phyloP scores from a whole-genome alignment of 1,140 invertebrate genomes.

The Calephelis virginiensis region DNA sequence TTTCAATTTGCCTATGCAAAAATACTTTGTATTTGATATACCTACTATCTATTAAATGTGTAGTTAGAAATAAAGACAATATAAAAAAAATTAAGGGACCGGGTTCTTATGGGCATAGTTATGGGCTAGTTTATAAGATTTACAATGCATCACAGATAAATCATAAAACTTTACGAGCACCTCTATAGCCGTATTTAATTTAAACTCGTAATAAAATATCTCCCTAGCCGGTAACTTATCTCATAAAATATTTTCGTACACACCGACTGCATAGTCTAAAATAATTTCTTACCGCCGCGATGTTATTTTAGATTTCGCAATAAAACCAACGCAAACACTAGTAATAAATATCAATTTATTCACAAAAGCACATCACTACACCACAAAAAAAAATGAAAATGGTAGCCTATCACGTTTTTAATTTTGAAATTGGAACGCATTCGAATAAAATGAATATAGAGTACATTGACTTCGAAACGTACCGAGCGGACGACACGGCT shows the following conservation, averaged over 20 bases:
- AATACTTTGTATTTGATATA: background rate
- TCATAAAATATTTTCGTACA: constrained; percentile 35
- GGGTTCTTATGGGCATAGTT: background rate
- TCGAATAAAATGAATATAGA: constrained; percentile 22
- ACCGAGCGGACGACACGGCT: constrained; percentile 52
- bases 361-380: constrained; percentile 48
- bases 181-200: constrained; percentile 23
- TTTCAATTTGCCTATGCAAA: no score
- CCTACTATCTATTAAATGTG: background rate
- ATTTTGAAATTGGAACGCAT: constrained; percentile 41
- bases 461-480: constrained; percentile 38
- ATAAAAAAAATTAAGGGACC: background rate
- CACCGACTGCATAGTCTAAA: constrained; percentile 49
- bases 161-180: constrained; percentile 25
- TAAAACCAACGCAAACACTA: constrained; percentile 48
- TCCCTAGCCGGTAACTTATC: constrained; percentile 22
- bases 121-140: constrained; percentile 6
- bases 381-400: constrained; percentile 32
- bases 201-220: constrained; percentile 26
- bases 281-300: constrained; percentile 61
- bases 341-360: constrained; percentile 53
- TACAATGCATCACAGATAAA: constrained; percentile 11
- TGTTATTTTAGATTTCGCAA: constrained; percentile 62
- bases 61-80: background rate
- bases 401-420: constrained; percentile 15